Evolutionary conservation across 2,888 invertebrate species (phyloP), one percentile per base, ranked within the genome.

Genomic region (Cylindroiulus punctatus): DNA sequence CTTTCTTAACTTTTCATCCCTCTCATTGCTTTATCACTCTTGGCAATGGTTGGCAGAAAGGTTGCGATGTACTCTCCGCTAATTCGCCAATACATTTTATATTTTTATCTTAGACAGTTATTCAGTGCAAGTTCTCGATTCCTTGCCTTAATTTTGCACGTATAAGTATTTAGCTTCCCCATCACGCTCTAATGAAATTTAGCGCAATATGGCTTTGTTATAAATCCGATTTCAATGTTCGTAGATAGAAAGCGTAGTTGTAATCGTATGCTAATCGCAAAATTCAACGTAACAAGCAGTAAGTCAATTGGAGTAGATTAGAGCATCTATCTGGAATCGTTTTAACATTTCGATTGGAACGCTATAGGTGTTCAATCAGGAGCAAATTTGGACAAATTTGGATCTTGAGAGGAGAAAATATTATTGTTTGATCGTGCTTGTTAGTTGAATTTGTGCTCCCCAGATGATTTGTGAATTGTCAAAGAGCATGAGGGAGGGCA

Each of bases 101-200:
- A 30, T 76, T 65, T 65, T 65, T 65, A 26, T n/a, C 26, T 76
- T 76, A 76, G 76, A 76, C 26, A 22, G 10, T 30, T 76, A 30
- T 76, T 30, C 76, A 76, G 76, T 30, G 76, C 76, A 76, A 76
- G 76, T 30, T 30, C 76, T 30, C 26, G 76, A 76, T 76, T 5
- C 76, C 12, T 76, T 76, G 26, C 30, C 30, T 76, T 52, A n/a
- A 26, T 30, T 76, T 76, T 76, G 76, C 76, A 76, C 76, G 36
- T 36, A 36, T 36, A 2, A 36, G 7, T 36, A 36, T 36, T 57
- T 57, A 57, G 10, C 26, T 7, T 22, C 30, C 76, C 26, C 52
- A n/a, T n/a, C n/a, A 52, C 52, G 76, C 76, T 12, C 10, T 76
- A 30, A 76, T 76, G 1, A 76, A 76, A 76, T 22, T 22, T 76